Conservation (phyloP, 1,140 invertebrate species). For the Saxidomus purpurata region DNA sequence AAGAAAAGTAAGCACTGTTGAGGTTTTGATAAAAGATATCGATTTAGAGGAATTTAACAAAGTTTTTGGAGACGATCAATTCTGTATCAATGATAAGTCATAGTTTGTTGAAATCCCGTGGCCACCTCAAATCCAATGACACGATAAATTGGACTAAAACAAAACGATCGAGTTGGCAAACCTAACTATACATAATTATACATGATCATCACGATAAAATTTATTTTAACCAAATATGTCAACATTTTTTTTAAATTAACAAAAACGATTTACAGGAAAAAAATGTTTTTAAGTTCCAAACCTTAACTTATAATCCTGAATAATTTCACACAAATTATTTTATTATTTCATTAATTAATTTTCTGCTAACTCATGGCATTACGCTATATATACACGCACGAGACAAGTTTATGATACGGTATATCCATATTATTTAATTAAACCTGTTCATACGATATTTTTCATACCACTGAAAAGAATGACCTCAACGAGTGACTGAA, state of each 20-base stretch:
- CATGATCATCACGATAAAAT: no score
- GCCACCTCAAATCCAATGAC: background rate
- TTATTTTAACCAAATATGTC: no score
- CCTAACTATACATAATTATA: background rate
- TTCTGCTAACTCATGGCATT: no score
- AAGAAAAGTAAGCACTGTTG: background rate
- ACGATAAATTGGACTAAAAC: background rate
- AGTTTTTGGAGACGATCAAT: background rate
- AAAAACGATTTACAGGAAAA: no score
- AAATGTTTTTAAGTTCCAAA: no score
- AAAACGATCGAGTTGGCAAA: background rate
- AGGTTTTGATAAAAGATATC: constrained; percentile 3
- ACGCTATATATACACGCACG: no score
- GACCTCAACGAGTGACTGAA: background rate
- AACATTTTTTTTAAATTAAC: no score
- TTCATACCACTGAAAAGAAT: background rate
- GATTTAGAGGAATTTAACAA: background rate
- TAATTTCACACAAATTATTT: no score
- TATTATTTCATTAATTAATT: no score
- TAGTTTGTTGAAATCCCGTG: background rate
- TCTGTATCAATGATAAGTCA: background rate
- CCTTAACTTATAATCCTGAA: no score
- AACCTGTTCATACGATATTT: background rate
- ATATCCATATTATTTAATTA: background rate
- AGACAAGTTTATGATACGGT: background rate